phyloP scores from a whole-genome alignment of 2,797 vertebrate genomes.

The Gorsachius magnificus region DNA sequence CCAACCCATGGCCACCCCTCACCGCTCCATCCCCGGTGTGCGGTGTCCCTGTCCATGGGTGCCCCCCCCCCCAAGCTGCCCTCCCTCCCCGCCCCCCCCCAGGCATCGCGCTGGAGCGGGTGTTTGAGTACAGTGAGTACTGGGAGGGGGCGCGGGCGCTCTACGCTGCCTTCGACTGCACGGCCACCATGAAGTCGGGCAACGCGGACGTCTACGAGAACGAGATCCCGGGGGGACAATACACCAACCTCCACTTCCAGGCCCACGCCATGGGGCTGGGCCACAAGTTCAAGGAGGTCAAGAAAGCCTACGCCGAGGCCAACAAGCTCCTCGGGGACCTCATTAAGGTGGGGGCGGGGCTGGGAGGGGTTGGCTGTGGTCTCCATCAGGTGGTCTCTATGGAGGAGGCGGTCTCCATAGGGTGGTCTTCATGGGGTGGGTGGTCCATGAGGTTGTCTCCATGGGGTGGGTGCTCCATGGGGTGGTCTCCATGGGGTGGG shows the following conservation, averaged over 20 bases:
- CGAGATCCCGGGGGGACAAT: conserved; percentile 96
- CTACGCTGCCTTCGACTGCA: conserved; percentile 95
- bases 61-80: neutral
- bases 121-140: conserved; percentile 97
- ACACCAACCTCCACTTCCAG: conserved; percentile 96
- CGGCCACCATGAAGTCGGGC: conserved; percentile 97
- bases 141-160: conserved; percentile 93
- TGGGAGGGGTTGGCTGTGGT: neutral
- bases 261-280: conserved; percentile 98
- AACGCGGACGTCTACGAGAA: conserved; percentile 97
- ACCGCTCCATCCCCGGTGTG: no score
- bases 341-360: conserved; percentile 84
- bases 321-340: conserved; percentile 96
- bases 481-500: neutral
- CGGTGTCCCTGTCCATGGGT: no score
- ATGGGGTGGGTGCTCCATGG: no score
- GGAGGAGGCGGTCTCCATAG: no score
- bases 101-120: conserved; percentile 90
- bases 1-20: no score
- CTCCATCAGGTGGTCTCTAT: no score
- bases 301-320: conserved; percentile 93
- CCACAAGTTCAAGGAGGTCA: conserved; percentile 96
- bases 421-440: no score
- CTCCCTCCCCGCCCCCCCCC: neutral
- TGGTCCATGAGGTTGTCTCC: no score